phyloP scores from a whole-genome alignment of 2,797 vertebrate genomes.

The Sylvia borin region DNA sequence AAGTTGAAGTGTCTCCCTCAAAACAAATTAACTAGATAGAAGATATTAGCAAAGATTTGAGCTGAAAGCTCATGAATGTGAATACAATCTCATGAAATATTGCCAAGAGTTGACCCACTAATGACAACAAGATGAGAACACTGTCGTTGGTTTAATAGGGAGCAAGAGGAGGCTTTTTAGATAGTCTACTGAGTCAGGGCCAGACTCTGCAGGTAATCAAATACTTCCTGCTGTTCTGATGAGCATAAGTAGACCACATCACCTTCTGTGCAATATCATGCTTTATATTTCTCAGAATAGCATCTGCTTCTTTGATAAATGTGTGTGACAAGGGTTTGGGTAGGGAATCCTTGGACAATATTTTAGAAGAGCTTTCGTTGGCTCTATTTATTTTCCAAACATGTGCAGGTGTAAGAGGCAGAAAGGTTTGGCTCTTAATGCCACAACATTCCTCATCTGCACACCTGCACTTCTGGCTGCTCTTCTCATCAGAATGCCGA shows the following conservation, averaged over 20 bases:
- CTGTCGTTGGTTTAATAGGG: not conserved
- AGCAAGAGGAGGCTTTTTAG: not conserved
- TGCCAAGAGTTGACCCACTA: not conserved
- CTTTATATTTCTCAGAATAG: not conserved
- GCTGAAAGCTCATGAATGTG: not conserved
- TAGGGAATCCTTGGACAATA: not conserved
- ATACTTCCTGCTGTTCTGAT: not conserved
- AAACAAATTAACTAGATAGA: not conserved
- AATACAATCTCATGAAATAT: not conserved
- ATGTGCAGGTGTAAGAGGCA: not conserved
- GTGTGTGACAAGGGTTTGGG: not conserved
- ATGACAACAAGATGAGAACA: not conserved
- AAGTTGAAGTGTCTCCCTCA: not conserved
- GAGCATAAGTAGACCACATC: not conserved
- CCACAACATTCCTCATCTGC: constrained; percentile 4
- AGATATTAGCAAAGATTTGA: not conserved
- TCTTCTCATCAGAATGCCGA: not conserved
- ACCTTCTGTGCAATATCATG: not conserved
- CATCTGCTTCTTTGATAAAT: not conserved
- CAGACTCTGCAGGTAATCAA: not conserved
- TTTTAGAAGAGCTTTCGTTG: not conserved
- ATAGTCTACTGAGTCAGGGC: not conserved
- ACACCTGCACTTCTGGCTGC: constrained; percentile 40
- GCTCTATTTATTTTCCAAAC: not conserved
- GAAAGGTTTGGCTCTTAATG: not conserved